Conservation (phyloP, 2,113 vertebrate species). For the Eptatretus burgeri region DNA sequence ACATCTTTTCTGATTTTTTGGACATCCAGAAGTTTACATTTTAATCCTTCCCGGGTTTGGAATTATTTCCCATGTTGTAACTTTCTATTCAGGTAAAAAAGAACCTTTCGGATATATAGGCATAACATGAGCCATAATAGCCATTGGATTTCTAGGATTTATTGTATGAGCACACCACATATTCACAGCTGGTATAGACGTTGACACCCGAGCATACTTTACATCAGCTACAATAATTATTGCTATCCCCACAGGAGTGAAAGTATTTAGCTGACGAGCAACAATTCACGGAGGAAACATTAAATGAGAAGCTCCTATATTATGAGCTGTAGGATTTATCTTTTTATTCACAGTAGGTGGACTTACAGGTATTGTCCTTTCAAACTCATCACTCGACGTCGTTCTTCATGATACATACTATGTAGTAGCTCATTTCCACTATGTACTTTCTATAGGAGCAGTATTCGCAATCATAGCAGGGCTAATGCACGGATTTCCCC, state of each 20-base stretch:
- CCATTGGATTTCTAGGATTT: conserved; percentile 11
- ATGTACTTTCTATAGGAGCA: conserved; percentile 11
- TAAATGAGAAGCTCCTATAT: conserved; percentile 11
- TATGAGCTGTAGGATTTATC: conserved; percentile 12
- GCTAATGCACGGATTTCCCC: conserved; percentile 10
- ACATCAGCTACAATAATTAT: conserved; percentile 16
- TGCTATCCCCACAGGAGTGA: conserved; percentile 12
- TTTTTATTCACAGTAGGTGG: conserved; percentile 12
- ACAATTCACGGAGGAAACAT: conserved; percentile 11
- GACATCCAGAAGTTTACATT: conserved; percentile 12
- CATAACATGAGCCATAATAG: conserved; percentile 14
- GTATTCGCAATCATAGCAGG: conserved; percentile 10
- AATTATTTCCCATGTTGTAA: conserved; percentile 12
- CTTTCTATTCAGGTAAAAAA: conserved; percentile 13
- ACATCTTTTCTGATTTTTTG: conserved; percentile 13
- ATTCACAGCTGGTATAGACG: conserved; percentile 13
- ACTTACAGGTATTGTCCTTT: conserved; percentile 11
- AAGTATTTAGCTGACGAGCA: conserved; percentile 11
- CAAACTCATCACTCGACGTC: conserved; percentile 13
- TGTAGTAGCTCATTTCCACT: conserved; percentile 13
- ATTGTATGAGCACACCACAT: conserved; percentile 14
- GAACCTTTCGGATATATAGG: conserved; percentile 14
- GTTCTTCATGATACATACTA: conserved; percentile 13
- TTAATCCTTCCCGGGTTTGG: conserved; percentile 13
- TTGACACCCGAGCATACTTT: conserved; percentile 15